Conservation (phyloP, 1,140 invertebrate species). For the Tenebrio molitor region DNA sequence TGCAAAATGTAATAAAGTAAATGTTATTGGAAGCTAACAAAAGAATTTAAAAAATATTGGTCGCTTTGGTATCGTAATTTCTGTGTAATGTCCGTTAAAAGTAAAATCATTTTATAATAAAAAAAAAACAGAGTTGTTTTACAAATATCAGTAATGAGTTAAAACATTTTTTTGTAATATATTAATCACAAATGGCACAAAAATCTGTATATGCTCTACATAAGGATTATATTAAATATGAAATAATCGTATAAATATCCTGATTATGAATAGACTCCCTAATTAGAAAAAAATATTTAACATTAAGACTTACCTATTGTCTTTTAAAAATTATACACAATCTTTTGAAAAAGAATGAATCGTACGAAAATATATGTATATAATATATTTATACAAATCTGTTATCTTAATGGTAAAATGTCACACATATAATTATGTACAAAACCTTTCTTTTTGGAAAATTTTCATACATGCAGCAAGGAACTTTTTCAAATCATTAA, state of each 20-base stretch:
- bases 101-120: no score
- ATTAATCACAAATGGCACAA: constrained; percentile 59
- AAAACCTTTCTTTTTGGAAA: constrained; percentile 40
- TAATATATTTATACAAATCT: constrained; percentile 55
- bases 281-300: constrained; percentile 51
- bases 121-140: no score
- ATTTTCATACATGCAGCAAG: constrained; percentile 31
- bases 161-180: constrained; percentile 24
- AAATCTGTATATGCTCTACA: constrained; percentile 49
- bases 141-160: no score
- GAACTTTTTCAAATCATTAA: constrained; percentile 14
- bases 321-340: constrained; percentile 55
- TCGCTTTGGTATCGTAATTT: constrained; percentile 23
- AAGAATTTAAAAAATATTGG: constrained; percentile 6
- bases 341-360: constrained; percentile 41
- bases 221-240: constrained; percentile 48
- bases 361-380: constrained; percentile 58
- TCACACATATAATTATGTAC: constrained; percentile 40
- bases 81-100: no score
- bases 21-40: constrained; percentile 8
- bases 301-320: constrained; percentile 58
- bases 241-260: constrained; percentile 45
- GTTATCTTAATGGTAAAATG: constrained; percentile 47
- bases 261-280: constrained; percentile 32
- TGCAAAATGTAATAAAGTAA: constrained; percentile 1